Percentiles rank a stretch among this genome's conserved stretches.
Conservation (phyloP, 2,113 vertebrate genomes). For the Ochotona curzoniae region DNA sequence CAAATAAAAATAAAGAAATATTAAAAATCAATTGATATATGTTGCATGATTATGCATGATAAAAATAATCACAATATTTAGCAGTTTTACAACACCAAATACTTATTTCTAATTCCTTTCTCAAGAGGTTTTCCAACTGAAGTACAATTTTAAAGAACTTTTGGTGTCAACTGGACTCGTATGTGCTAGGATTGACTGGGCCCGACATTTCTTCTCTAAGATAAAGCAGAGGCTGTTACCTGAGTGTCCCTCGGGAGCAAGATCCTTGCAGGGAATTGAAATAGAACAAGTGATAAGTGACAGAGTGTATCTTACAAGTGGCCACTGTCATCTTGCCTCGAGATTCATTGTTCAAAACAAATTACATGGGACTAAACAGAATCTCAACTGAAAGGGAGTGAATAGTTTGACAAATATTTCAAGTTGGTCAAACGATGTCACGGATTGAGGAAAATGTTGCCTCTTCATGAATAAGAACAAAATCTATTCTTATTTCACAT, state of each 20-base stretch:
- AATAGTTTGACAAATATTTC: neutral
- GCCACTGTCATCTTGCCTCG: neutral
- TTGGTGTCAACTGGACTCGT: neutral
- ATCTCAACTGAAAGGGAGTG: neutral
- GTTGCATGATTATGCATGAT: neutral
- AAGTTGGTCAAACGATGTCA: neutral
- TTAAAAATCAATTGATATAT: neutral
- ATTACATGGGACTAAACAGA: neutral
- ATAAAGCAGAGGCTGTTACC: neutral
- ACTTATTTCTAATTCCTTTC: neutral
- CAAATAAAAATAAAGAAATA: too few relatives aligned
- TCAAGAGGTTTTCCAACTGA: neutral
- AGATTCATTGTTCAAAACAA: neutral
- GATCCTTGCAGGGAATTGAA: neutral
- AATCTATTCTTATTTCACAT: too few relatives aligned
- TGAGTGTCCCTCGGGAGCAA: neutral
- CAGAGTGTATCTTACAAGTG: neutral
- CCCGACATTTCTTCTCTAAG: neutral
- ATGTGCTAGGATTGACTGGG: neutral
- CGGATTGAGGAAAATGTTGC: neutral
- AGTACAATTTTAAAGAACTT: neutral
- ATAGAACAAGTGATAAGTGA: neutral
- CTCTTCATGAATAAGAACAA: too few relatives aligned
- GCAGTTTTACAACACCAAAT: neutral
- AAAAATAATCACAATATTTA: neutral